Evolutionary conservation across 2,888 invertebrate genomes (phyloP).

Genomic region (Epiblema foenella): DNA sequence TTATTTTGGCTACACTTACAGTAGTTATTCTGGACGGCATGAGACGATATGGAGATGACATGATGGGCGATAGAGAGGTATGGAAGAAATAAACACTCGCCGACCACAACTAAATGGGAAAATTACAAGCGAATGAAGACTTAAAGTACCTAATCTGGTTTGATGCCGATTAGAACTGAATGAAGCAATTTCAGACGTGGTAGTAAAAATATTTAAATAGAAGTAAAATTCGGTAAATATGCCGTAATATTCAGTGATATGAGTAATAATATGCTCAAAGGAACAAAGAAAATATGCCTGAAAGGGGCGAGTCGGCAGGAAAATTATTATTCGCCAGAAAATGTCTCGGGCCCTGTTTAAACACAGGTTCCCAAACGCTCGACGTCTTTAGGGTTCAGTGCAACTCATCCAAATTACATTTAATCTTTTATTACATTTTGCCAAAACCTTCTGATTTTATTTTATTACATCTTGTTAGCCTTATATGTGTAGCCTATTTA

Average conservation of each 20-base stretch:
- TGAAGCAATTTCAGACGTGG: not conserved
- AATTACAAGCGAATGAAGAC: too few species aligned
- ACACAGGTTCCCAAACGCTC: conserved; percentile 25
- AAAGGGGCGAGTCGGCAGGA: conserved; percentile 28
- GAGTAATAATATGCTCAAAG: conserved; percentile 36
- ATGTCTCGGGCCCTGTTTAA: conserved; percentile 26
- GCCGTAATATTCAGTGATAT: conserved; percentile 27
- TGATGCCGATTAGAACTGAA: too few species aligned
- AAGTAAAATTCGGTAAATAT: conserved; percentile 10
- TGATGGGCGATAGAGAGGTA: too few species aligned
- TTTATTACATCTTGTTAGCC: too few species aligned
- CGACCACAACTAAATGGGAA: too few species aligned
- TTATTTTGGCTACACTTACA: too few species aligned
- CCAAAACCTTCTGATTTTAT: conserved; percentile 4
- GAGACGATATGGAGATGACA: too few species aligned
- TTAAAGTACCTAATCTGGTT: too few species aligned
- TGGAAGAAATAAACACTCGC: too few species aligned
- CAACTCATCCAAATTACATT: not conserved
- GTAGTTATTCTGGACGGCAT: too few species aligned
- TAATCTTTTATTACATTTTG: not conserved
- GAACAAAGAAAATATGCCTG: conserved; percentile 41
- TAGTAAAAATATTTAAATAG: not conserved
- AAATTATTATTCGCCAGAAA: conserved; percentile 32
- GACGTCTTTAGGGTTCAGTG: conserved; percentile 8
- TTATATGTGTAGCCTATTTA: too few species aligned